These are phyloP conservation scores for Apocheima hispidaria DNA, from an alignment of 2,888 invertebrate genomes.

Conservation along the genomic window DNA sequence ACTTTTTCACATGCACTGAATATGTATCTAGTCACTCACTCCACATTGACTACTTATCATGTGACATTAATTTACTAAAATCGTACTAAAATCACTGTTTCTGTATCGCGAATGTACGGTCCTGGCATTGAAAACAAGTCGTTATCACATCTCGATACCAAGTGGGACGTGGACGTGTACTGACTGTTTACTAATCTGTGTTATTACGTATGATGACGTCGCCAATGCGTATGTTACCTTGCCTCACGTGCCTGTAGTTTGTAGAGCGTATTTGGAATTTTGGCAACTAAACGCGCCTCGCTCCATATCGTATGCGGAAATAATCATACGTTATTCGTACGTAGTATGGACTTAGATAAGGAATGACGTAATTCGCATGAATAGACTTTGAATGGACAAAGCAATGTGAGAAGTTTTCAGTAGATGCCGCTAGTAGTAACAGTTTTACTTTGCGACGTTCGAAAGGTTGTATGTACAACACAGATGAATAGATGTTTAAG, in stretches of 20 bases:
- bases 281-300: neutral
- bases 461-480: no score
- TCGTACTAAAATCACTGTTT: conserved; percentile 5
- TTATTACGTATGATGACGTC: conserved; percentile 14
- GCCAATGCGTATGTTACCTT: neutral
- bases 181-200: conserved; percentile 1
- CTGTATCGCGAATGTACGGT: conserved; percentile 4
- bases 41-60: conserved; percentile 1
- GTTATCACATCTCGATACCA: conserved; percentile 12
- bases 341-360: neutral
- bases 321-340: no score
- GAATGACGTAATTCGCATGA: conserved; percentile 10
- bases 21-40: neutral
- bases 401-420: neutral
- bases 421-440: conserved; percentile 13
- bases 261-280: neutral
- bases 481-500: no score
- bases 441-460: neutral
- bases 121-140: conserved; percentile 27
- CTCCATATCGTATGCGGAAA: conserved; percentile 12
- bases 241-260: neutral
- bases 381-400: conserved; percentile 12
- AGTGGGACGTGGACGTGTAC: neutral
- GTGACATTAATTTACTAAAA: conserved; percentile 1
- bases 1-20: neutral